Conservation (phyloP, 2,797 vertebrate species). For the Pantherophis alleghaniensis region DNA sequence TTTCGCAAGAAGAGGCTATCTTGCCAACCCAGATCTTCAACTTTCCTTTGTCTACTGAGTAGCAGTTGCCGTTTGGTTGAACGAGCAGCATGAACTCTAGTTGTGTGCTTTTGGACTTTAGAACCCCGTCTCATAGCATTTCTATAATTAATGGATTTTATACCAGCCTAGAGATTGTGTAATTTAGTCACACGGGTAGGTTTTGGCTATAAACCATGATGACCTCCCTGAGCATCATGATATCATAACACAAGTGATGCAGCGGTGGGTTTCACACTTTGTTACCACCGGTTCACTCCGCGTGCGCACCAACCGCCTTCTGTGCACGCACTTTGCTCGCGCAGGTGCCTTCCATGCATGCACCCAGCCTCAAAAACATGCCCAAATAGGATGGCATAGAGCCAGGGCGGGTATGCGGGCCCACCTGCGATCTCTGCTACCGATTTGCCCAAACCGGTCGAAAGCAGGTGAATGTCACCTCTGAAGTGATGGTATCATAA, state of each 20-base stretch:
- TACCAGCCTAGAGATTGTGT: conserved; percentile 26
- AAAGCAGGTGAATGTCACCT: too few relatives aligned
- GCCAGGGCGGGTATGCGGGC: too few relatives aligned
- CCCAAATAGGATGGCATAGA: too few relatives aligned
- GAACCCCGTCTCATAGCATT: conserved; percentile 4
- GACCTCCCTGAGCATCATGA: not conserved
- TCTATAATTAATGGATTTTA: conserved; percentile 16
- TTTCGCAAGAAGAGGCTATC: not conserved
- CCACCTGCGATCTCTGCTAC: too few relatives aligned
- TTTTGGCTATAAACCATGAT: conserved; percentile 40
- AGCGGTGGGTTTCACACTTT: too few relatives aligned
- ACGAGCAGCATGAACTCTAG: not conserved
- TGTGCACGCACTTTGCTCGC: too few relatives aligned
- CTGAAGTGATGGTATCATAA: not conserved
- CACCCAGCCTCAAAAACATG: too few relatives aligned
- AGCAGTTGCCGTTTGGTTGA: not conserved
- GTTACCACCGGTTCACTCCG: too few relatives aligned
- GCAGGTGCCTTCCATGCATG: too few relatives aligned
- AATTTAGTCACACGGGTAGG: conserved; percentile 46
- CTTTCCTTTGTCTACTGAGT: not conserved
- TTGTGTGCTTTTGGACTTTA: not conserved
- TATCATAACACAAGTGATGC: not conserved
- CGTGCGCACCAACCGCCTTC: rapidly evolving
- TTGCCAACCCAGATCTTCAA: not conserved
- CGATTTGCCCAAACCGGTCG: too few relatives aligned